Evolutionary conservation across 2,113 vertebrate species (phyloP), one percentile per base, ranked within the genome.

Genomic region (Machaerirhynchus nigripectus): DNA sequence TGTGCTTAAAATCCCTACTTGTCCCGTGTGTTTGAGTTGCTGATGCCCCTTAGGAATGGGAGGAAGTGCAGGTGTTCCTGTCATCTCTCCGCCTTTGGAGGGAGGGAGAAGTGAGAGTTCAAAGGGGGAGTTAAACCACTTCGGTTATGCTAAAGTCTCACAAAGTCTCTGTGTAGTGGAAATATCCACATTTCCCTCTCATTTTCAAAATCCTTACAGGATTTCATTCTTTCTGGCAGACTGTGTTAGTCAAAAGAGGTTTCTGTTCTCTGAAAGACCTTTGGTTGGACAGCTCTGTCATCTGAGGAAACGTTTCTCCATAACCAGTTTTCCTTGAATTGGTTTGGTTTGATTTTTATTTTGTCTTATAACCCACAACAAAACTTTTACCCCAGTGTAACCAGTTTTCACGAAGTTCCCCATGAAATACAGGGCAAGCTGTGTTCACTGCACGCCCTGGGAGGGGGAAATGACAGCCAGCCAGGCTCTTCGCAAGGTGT

Each of bases 141-240:
- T 55, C 24, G 31, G 14, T 79, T 64, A 20, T 20, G 42, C 40
- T 65, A 60, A 84, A 68, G 47, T 74, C 39, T 78, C 35, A 83
- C 31, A 77, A 81, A 84, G 61, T 60, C 27, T 89, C 65, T 47
- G 16, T 46, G 68, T 44, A 24, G 68, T 91, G 80, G 60, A 81
- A 87, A 69, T 89, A 81, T 4, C 37, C 20, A 53, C 15, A 40
- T 91, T 80, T 86, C 50, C 40, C 56, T 47, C 26, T 85, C 26
- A 46, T 96, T 93, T 92, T 68, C 75, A 93, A 53, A 88, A 49
- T 64, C 15, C 44, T 91, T 92, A 46, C 37, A 91, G n/a, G 47
- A 89, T 73, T 82, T 92, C 14, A 46, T 90, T 56, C 42, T 82
- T 86, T 71, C 35, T 89, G 81, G 30, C 39, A 67, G 42, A 28